Evolutionary conservation across 64 coral and sea anemone species (phyloP), one percentile per base, ranked within the genome.

Genomic region (Dendrophyllia cribrosa): DNA sequence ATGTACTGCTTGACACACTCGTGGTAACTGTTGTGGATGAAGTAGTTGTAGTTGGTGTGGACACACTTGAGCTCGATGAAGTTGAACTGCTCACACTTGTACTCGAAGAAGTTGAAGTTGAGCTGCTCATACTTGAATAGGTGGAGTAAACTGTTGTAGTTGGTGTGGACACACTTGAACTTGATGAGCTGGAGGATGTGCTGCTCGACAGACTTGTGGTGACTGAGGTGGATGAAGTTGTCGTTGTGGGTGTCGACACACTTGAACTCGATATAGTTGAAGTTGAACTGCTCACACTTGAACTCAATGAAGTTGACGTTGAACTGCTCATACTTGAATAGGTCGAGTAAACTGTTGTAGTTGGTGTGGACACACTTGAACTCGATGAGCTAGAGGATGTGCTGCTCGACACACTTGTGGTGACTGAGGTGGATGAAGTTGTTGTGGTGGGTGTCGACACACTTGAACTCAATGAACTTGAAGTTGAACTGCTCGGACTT

Each of bases 371-470:
- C 45, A 63, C 66, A 25, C 82, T 85, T n/a, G 53, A 6, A 8
- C 34, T 71, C 15, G 79, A 61, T 9, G 74, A 55, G 0, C 68
- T 88, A 15, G 67, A 74, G 6, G 51, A 68, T 52, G 62, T 58
- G 1, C 71, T 74, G 43, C 70, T 77, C 17, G 87, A 75, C 0
- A 89, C 58, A 89, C 87, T 76, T 0, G 75, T 72, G 16, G 45
- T 83, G 19, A 48, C 24, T 5, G 76, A 55, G 7, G 79, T 60
- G 12, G 90, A 92, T 2, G 70, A 25, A 26, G 70, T 93, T 11
- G 92, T 67, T 2, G 65, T 82, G 3, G 70, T 93, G 4, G 92
- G 73, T 5, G 65, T 82, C 1, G 92, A 93, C 0, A 81, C 52
- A 26, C 83, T 87, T 51, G 59, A 68, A 20, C 63, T 44, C 63